Base-by-base conservation (phyloP, 2,888 invertebrate species). In the Sussaba pulchella region DNA sequence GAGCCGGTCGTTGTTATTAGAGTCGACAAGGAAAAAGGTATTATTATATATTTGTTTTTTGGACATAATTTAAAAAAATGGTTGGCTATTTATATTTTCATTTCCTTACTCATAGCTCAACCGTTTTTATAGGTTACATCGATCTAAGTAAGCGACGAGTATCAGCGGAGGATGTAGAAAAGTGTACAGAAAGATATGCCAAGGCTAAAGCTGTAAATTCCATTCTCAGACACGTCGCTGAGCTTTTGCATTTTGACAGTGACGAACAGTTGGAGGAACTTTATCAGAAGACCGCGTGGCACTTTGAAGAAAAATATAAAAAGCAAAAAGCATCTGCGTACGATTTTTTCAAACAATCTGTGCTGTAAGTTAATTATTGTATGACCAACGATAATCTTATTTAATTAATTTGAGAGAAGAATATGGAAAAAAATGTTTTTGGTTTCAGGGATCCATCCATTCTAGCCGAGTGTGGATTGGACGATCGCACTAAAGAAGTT, bases 1-100 rank as follows among this genome's bases (percentile, higher is more conserved):
- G 99, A 99, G 93, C 99, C 99, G 26, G 99, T 99, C 14, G 99
- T 99, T 59, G 99, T 99, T 77, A 99, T 99, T 92, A 95, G 99
- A 93, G 99, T 99, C 21, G 99, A 99, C 92, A 99, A 99, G 94
- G 99, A 99, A 89, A 99, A 99, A 95, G 99, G 99, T 95, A 91
- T 45, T n/a, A n/a, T n/a, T n/a, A n/a, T 59, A 41, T 12, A 61
- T 41, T 52, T 21, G 19, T 47, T 61, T 0, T 69, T 59, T 19
- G 10, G 8, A 10, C 63, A 5, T 14, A 24, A 61, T 59, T 36
- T n/a, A 64, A 0, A 57, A n/a, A n/a, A n/a, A n/a, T n/a, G n/a
- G n/a, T n/a, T n/a, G n/a, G n/a, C n/a, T n/a, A n/a, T n/a, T n/a
- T n/a, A n/a, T n/a, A n/a, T n/a, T n/a, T n/a, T n/a, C n/a, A n/a